Evolutionary conservation across 2,888 invertebrate species (phyloP).

Genomic region (Allophyes oxyacanthae): DNA sequence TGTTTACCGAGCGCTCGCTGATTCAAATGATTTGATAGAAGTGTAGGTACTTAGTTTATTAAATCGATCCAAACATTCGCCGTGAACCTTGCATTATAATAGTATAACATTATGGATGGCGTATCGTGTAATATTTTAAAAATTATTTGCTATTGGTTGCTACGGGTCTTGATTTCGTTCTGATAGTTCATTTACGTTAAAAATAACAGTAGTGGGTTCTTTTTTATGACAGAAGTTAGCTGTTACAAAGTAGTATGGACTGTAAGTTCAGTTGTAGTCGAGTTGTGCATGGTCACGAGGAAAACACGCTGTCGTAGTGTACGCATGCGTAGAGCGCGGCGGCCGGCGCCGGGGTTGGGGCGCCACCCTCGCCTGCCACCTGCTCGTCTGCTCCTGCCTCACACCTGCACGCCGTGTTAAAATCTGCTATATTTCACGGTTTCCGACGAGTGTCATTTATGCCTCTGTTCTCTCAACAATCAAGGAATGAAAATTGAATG

Average conservation of each 20-base stretch:
- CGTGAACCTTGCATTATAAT: conserved; percentile 25
- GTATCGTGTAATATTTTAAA: conserved; percentile 18
- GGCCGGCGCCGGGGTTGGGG: conserved; percentile 39
- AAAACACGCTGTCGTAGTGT: conserved; percentile 80
- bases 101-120: conserved; percentile 5
- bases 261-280: conserved; percentile 48
- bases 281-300: conserved; percentile 77
- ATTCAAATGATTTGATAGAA: conserved; percentile 42
- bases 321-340: conserved; percentile 77
- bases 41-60: conserved; percentile 41
- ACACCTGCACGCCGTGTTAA: conserved; percentile 75
- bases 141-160: conserved; percentile 24
- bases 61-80: conserved; percentile 43
- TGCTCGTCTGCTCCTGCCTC: conserved; percentile 62
- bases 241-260: conserved; percentile 45
- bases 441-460: conserved; percentile 74
- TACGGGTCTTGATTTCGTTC: conserved; percentile 12
- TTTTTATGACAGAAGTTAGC: conserved; percentile 32
- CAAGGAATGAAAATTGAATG: conserved; percentile 75
- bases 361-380: conserved; percentile 52
- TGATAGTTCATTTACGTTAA: conserved; percentile 22
- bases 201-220: conserved; percentile 18
- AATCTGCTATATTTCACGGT: conserved; percentile 80
- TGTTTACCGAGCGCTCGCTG: conserved; percentile 39
- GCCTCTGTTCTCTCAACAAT: conserved; percentile 73